Evolutionary conservation across 1,140 invertebrate species (phyloP), one percentile per base, ranked within the genome.

Genomic region (Magallana gigas): DNA sequence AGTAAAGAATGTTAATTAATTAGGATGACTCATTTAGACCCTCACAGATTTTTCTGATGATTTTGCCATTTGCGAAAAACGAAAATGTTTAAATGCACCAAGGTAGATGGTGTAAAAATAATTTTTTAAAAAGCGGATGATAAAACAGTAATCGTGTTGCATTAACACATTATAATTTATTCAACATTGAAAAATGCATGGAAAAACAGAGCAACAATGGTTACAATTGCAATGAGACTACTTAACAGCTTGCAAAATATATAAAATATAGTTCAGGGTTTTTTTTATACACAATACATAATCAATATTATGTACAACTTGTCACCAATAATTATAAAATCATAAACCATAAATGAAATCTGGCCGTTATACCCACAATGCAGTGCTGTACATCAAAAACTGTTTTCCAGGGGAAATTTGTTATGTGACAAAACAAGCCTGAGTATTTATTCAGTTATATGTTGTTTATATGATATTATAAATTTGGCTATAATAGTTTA

Each of bases 381-480:
- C 36, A 36, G 23, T 29, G 0, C 14, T 29, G 36, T 18, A 23
- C 36, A 12, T 36, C 23, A 76, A 12, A 76, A 64, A 64, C 60
- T 64, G 16, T n/a, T 18, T 64, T 18, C 16, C 60, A 4, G 18
- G 18, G 16, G 60, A 29, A 76, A 29, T 76, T 11, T 6, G n/a
- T 76, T 29, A 76, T 11, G 18, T 76, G 68, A 76, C 68, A 76
- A 76, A 9, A 23, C 11, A 36, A 9, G 68, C 23, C 23, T 76
- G 68, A 76, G 68, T 76, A 76, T 76, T 76, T 76, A 12, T 8
- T 29, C 68, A 76, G 68, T 36, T 76, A 76, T 48, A 48, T 1
- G 29, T 11, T 76, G 11, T 76, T 76, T 9, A 3, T 29, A 76
- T 3, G 12, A 11, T 9, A 23, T 23, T 23, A 29, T 29, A 76